Conservation (phyloP, 2,797 vertebrate genomes). For the Artibeus jamaicensis region DNA sequence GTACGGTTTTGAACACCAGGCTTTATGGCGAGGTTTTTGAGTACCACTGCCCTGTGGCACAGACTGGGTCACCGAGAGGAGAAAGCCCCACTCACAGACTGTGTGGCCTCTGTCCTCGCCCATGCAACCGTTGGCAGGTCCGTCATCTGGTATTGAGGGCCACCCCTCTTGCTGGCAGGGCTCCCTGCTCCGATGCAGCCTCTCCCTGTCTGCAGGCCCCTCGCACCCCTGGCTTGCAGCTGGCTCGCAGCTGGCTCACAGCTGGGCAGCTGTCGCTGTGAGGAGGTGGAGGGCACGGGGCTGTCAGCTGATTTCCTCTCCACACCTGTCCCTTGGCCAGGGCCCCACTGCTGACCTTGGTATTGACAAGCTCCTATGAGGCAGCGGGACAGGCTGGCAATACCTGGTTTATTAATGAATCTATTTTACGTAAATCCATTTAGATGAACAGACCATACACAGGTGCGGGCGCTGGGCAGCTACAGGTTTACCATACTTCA, state of each 20-base stretch:
- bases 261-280: background rate
- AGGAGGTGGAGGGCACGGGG: background rate
- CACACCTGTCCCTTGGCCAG: background rate
- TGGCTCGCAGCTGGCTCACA: constrained; percentile 32
- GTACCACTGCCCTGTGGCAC: constrained; percentile 33
- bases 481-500: background rate
- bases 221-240: background rate
- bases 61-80: background rate
- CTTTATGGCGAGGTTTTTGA: constrained; percentile 68
- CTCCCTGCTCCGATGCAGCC: background rate
- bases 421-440: constrained; percentile 49
- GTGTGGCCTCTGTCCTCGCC: constrained; percentile 18
- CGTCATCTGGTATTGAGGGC: background rate
- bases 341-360: fast-evolving
- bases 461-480: background rate
- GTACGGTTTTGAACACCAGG: constrained; percentile 57
- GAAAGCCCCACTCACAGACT: background rate
- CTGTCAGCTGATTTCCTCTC: constrained; percentile 1
- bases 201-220: background rate
- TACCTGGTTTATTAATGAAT: background rate
- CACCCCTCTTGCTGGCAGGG: background rate
- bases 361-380: background rate
- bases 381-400: background rate
- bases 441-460: background rate
- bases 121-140: background rate